Evolutionary conservation across 2,888 invertebrate genomes (phyloP).

Genomic region (Orchesellides sinensis): DNA sequence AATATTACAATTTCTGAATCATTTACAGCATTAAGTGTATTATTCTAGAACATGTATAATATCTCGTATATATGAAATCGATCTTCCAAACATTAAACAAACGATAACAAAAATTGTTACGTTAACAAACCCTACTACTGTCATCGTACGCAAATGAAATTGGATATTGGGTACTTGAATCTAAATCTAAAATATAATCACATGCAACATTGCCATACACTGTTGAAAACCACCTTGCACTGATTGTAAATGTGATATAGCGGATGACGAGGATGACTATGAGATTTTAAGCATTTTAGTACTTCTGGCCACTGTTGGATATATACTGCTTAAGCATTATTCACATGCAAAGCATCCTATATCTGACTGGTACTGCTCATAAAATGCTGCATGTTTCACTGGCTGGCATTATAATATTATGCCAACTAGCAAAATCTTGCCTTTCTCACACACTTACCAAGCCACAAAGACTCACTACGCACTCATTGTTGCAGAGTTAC

Average conservation of each 20-base stretch:
- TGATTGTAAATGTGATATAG: conserved; percentile 18
- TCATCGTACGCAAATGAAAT: conserved; percentile 1
- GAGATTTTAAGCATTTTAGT: not conserved
- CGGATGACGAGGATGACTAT: conserved; percentile 15
- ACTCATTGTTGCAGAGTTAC: conserved; percentile 30
- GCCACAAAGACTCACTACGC: no score
- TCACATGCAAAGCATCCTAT: not conserved
- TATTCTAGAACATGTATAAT: no score
- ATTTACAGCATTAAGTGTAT: no score
- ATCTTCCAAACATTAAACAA: no score
- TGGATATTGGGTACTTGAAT: not conserved
- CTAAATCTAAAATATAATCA: not conserved
- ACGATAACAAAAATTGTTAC: no score
- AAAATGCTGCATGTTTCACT: no score
- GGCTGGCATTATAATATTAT: no score
- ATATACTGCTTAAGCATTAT: no score
- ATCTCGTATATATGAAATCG: no score
- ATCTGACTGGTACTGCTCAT: not conserved
- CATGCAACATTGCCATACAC: not conserved
- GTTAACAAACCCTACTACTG: conserved; percentile 1
- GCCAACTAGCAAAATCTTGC: not conserved
- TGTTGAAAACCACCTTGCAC: conserved; percentile 33
- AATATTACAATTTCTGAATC: no score
- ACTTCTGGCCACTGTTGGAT: not conserved
- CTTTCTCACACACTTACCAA: no score